A percentile compares a stretch with the other conserved stretches of the same genome.
Evolutionary conservation across 2,888 invertebrate species (phyloP).

Genomic region (Philonicus albiceps): DNA sequence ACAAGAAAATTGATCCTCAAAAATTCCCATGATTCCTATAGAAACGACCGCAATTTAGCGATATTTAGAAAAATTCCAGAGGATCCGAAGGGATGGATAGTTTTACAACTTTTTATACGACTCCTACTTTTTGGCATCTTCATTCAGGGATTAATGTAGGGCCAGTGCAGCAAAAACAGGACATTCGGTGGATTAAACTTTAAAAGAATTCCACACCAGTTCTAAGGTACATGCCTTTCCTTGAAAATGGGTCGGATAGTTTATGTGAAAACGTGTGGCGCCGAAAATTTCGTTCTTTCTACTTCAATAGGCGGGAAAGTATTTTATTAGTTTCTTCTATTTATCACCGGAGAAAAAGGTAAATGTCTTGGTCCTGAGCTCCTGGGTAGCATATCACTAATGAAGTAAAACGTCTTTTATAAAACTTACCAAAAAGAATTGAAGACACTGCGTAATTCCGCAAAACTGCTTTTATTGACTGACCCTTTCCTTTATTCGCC

Average conservation of each 20-base stretch:
- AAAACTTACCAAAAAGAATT: not conserved
- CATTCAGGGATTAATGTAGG: slow-evolving; percentile 16
- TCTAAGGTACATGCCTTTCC: slow-evolving; percentile 1
- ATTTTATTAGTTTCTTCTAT: not conserved
- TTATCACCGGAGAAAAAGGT: not conserved
- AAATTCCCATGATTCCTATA: slow-evolving; percentile 11
- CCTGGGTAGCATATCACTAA: not conserved
- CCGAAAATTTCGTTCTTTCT: slow-evolving; percentile 6
- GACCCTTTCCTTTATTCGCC: not conserved
- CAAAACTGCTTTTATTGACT: not conserved
- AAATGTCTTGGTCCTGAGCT: not conserved
- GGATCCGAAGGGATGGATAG: not conserved
- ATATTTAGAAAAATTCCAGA: slow-evolving; percentile 14
- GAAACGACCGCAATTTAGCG: slow-evolving; percentile 31
- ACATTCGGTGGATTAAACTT: slow-evolving; percentile 38
- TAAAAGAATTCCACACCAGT: not conserved
- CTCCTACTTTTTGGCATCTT: slow-evolving; percentile 11
- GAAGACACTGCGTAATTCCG: not conserved
- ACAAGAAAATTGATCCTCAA: slow-evolving; percentile 16
- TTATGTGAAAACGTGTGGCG: slow-evolving; percentile 27
- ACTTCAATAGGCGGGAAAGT: not conserved
- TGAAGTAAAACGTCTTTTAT: not conserved
- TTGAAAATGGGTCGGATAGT: not conserved
- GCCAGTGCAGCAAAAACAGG: slow-evolving; percentile 21
- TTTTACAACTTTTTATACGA: not conserved